Evolutionary conservation across 2,888 invertebrate species (phyloP), one percentile per base, ranked within the genome.

Genomic region (Cenopis cana): DNA sequence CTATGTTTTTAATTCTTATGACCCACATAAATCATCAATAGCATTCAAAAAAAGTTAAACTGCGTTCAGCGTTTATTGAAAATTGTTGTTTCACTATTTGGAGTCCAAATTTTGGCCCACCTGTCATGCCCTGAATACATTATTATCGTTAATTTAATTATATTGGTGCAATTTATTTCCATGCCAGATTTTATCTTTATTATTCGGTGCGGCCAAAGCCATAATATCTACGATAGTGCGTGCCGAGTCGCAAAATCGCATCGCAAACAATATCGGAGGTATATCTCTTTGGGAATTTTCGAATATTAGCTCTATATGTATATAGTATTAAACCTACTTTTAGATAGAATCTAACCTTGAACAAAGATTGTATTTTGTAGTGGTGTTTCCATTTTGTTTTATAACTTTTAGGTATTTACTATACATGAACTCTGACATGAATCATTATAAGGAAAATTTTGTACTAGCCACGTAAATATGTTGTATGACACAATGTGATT

Each of bases 401-500:
- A 77, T 80, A 82, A 79, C 77, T 82, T 82, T 77, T 84, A 83
- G 79, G 81, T 83, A 81, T 83, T 78, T 82, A 83, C 76, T 73
- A 68, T 72, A 68, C 78, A 78, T 78, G 78, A 79, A 76, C 70
- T 75, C 75, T 78, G 79, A 82, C 78, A 81, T 81, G 81, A 83
- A 88, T 87, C 85, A 85, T 82, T 84, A 82, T 91, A 89, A 87
- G 82, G 80, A 84, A 87, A 89, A 88, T 91, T 92, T 93, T 93
- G 87, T 93, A 93, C 89, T 90, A 92, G 89, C 88, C 91, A 91
- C 91, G 87, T 92, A 90, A 89, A 90, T 85, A 90, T 91, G 90
- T 92, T 93, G 89, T 92, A 89, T 91, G 88, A 93, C 91, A 92
- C 92, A 90, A 93, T 93, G 93, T 93, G 93, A 93, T 93, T 93